Percentiles rank a stretch among this genome's conserved stretches.
phyloP scores from a whole-genome alignment of 2,888 invertebrate species.

The Rhopalosiphum nymphaeae region DNA sequence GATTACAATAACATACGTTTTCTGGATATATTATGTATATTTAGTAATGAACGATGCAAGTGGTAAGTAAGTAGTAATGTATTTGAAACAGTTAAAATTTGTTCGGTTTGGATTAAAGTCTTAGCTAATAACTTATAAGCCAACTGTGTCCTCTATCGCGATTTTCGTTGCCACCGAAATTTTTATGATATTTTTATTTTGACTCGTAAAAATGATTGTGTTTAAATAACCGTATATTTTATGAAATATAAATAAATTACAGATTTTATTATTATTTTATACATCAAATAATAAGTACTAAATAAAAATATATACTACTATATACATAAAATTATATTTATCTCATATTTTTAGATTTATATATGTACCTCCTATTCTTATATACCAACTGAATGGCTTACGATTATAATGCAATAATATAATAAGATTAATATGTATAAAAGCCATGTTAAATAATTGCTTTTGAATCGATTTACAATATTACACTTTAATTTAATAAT shows the following conservation, averaged over 20 bases:
- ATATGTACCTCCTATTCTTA: not conserved
- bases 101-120: not conserved
- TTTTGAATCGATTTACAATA: not conserved
- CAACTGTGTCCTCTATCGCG: not conserved
- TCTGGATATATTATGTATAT: not conserved
- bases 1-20: not conserved
- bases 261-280: not conserved
- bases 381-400: not conserved
- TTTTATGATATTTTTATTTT: not conserved
- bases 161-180: not conserved
- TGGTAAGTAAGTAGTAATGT: not conserved
- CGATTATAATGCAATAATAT: not conserved
- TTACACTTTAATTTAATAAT: not conserved
- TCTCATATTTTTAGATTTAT: not conserved
- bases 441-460: not conserved
- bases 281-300: not conserved
- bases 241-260: not conserved
- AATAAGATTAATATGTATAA: not conserved
- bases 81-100: conserved; percentile 2
- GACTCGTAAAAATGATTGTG: not conserved
- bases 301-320: not conserved
- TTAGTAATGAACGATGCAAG: not conserved
- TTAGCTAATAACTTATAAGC: not conserved
- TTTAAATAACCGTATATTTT: not conserved
- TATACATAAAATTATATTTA: not conserved